Percentiles rank a stretch among this genome's conserved stretches.
These are phyloP conservation scores for Beaufortia kweichowensis DNA, from an alignment of 2,113 vertebrate species.

Conservation along the genomic window DNA sequence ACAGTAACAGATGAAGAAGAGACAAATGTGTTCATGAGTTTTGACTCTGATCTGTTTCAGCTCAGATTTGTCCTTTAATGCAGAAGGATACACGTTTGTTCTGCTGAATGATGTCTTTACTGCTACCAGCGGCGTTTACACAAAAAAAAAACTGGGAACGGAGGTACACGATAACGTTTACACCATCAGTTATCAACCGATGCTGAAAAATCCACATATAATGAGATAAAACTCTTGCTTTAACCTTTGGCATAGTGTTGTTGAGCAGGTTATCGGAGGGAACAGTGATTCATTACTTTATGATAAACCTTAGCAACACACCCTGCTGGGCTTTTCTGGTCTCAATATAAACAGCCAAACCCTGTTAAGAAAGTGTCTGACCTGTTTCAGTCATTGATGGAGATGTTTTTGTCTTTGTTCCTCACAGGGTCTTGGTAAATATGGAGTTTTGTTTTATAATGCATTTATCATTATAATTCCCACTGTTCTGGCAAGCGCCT, in stretches of 20 bases:
- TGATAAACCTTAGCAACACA: neutral
- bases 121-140: slow-evolving; percentile 87
- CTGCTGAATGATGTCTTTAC: slow-evolving; percentile 91
- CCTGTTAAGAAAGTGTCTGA: neutral
- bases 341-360: neutral
- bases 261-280: neutral
- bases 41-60: slow-evolving; percentile 64
- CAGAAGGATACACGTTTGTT: slow-evolving; percentile 83
- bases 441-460: slow-evolving; percentile 92
- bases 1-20: neutral
- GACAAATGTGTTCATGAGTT: neutral
- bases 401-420: slow-evolving; percentile 21
- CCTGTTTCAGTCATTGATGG: neutral
- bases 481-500: slow-evolving; percentile 77
- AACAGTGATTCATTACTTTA: neutral
- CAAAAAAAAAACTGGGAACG: slow-evolving; percentile 85
- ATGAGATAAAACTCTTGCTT: neutral
- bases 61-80: slow-evolving; percentile 87
- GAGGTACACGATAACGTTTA: slow-evolving; percentile 73
- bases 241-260: neutral
- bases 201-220: neutral
- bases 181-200: neutral
- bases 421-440: slow-evolving; percentile 85
- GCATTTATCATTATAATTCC: slow-evolving; percentile 87
- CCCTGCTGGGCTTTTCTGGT: neutral